Percentiles rank a stretch among this genome's conserved stretches.
Evolutionary conservation across 2,113 vertebrate species (phyloP).

Genomic region (Craseonycteris thonglongyai): DNA sequence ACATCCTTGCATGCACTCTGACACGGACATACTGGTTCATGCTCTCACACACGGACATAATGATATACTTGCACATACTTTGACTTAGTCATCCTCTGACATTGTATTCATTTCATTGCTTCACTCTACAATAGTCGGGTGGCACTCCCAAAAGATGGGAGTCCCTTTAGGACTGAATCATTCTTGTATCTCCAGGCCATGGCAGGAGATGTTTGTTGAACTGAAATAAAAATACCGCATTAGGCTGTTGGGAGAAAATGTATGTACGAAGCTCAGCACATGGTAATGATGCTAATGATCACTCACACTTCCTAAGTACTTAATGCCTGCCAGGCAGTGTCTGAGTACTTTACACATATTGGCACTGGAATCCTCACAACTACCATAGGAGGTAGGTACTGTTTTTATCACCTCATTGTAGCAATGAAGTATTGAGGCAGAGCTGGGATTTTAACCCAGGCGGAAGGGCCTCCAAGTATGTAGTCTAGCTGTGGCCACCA

Average conservation of each 20-base stretch:
- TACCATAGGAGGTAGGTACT: background rate
- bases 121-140: background rate
- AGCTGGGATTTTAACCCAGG: background rate
- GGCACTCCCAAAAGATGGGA: background rate
- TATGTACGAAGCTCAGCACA: background rate
- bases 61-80: background rate
- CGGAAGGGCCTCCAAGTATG: background rate
- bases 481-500: background rate
- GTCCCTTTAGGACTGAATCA: background rate
- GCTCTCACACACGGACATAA: background rate
- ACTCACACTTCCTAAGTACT: background rate
- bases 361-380: background rate
- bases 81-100: too few species aligned
- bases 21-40: accelerated
- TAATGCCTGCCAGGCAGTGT: background rate
- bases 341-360: background rate
- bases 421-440: background rate
- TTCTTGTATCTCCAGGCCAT: background rate
- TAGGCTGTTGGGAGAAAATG: background rate
- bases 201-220: background rate
- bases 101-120: background rate
- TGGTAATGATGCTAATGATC: background rate
- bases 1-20: too few species aligned
- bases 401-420: background rate
- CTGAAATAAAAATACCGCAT: background rate